Evolutionary conservation across 2,888 invertebrate species (phyloP), one percentile per base, ranked within the genome.

Genomic region (Lacanobia wlatinum): DNA sequence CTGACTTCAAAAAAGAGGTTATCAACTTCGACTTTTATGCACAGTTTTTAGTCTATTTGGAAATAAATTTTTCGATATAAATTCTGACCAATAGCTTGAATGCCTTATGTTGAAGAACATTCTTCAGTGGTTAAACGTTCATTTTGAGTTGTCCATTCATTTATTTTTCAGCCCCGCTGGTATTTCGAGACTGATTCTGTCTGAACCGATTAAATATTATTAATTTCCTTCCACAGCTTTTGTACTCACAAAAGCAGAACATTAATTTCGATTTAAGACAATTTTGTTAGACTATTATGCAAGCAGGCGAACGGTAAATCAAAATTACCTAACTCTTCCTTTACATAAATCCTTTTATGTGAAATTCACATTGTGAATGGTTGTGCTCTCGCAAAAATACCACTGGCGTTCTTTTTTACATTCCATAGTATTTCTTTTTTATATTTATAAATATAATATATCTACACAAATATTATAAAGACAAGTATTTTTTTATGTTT

Each of bases 191-290:
- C 4, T 40, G 40, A 40, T 40, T 40, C 40, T 9, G 40, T 9
- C 9, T 40, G 40, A 40, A 10, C 40, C 18, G 40, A 16, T 7
- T 23, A 62, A 40, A 2, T 28, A 48, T 40, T 40, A 40, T 58
- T 38, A 46, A 71, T 64, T 43, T 50, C 16, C 34, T 23, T 16
- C 52, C 28, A 59, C 38, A 53, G 21, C 34, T 43, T 38, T 50
- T 16, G 10, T 12, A 43, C 21, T 46, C 2, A 60, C 14, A 28
- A 53, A 69, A 62, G 43, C 8, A 28, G n/a, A 50, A 43, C 63
- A 75, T 76, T 55, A 28, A 74, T 76, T 60, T 64, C 63, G 69
- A 69, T 76, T 64, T 76, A 23, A 43, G 53, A 34, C 14, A 14
- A 43, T 38, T 69, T 68, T 60, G 68, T 74, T 63, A 52, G 9